Evolutionary conservation across 2,888 invertebrate genomes (phyloP), one percentile per base, ranked within the genome.

Genomic region (Parnassius apollo): DNA sequence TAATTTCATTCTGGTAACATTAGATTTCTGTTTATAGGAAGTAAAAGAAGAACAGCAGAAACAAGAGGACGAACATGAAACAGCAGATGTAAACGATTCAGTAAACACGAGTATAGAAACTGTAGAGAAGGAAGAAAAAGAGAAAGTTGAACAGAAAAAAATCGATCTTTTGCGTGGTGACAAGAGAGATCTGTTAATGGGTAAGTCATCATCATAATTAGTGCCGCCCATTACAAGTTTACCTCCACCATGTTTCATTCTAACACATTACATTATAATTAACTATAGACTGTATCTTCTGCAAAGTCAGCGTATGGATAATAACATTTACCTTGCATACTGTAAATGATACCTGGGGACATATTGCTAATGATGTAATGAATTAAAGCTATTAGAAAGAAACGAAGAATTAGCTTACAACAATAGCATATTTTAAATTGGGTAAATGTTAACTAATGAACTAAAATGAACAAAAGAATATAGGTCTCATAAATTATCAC

Each of bases 161-260:
- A 74, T 88, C 0, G 86, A 91, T 64, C 73, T 90, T 1, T 68
- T 89, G 58, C 78, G 71, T 0, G 91, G 91, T 22, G 89, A 91
- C 66, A 92, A 91, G 66, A 86, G 75, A 66, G 91, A 90, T 78
- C 74, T 89, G 42, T 74, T 91, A 55, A 71, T 89, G 35, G 92
- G 92, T 89, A 69, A 75, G 76, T 35, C 35, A 35, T 35, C 35
- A 35, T 35, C 35, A 35, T 35, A 4, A 35, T 35, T 7, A 25
- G 2, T 25, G 7, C 35, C 4, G 35, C 35, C 35, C 4, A 35
- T 35, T 7, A 35, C 35, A 35, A 35, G 4, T 35, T 7, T 35
- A 35, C 35, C 35, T 35, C 18, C 18, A 18, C 18, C 35, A 35
- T 7, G 35, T 35, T 35, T 35, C 7, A 7, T 35, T 35, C 35